Evolutionary conservation across 2,113 vertebrate species (phyloP).

Genomic region (Platysteira castanea): DNA sequence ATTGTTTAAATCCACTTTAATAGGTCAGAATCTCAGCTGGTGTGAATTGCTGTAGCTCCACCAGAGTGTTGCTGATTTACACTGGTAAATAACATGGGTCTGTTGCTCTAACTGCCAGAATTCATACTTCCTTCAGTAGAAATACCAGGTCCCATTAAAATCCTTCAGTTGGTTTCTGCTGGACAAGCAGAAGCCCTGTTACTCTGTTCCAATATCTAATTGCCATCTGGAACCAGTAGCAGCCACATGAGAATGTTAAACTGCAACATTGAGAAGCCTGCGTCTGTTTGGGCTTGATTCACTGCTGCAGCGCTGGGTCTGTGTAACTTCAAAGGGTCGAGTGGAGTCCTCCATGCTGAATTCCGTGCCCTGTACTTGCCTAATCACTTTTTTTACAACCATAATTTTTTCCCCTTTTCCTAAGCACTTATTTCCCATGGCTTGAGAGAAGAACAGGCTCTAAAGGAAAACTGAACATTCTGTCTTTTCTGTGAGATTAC

Average conservation of each 20-base stretch:
- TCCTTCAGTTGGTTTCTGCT: constrained; percentile 7
- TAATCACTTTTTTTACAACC: background rate
- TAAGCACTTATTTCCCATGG: background rate
- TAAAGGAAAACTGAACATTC: background rate
- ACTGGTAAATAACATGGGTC: background rate
- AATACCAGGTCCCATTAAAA: constrained; percentile 38
- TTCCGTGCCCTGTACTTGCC: background rate
- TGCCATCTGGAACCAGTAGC: constrained; percentile 53
- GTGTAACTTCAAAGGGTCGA: background rate
- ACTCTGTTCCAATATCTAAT: constrained; percentile 18
- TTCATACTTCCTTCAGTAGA: constrained; percentile 1
- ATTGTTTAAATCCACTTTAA: background rate
- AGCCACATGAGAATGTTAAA: background rate
- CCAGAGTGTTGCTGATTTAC: background rate
- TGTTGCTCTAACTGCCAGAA: background rate
- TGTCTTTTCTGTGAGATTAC: background rate
- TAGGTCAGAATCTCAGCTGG: background rate
- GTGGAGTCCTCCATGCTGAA: background rate
- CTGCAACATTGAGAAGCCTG: background rate
- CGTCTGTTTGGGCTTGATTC: background rate
- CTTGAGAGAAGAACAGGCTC: background rate
- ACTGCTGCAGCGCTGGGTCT: background rate
- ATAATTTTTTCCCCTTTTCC: background rate
- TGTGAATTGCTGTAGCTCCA: background rate
- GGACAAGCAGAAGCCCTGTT: constrained; percentile 7